Percentiles rank a stretch among this genome's conserved stretches.
These are phyloP conservation scores for Drosophila biarmipes DNA, from an alignment of 1,140 invertebrate genomes.

Conservation along the genomic window DNA sequence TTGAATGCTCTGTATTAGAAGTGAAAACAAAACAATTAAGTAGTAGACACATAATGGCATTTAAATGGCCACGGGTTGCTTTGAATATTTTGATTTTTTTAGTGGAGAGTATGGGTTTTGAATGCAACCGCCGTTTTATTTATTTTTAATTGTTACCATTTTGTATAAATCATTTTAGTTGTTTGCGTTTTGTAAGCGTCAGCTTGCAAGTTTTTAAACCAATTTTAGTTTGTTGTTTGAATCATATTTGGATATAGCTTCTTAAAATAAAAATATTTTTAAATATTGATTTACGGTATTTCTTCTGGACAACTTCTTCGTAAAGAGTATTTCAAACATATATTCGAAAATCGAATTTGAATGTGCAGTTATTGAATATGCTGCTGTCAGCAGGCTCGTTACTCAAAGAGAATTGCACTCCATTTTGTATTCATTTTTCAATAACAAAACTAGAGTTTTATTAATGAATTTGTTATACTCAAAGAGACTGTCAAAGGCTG, in stretches of 20 bases:
- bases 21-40: slow-evolving; percentile 24
- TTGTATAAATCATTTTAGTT: no score
- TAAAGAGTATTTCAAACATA: slow-evolving; percentile 7
- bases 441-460: slow-evolving; percentile 21
- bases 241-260: no score
- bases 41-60: slow-evolving; percentile 5
- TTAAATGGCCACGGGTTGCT: slow-evolving; percentile 15
- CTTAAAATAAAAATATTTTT: no score
- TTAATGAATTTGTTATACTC: slow-evolving; percentile 40
- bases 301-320: neutral
- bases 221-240: no score
- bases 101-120: no score
- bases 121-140: no score
- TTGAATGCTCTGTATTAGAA: slow-evolving; percentile 20
- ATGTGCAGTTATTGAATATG: slow-evolving; percentile 15
- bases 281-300: no score
- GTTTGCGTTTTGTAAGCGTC: no score
- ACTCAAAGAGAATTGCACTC: slow-evolving; percentile 27
- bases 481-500: slow-evolving; percentile 33
- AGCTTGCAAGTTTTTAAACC: no score
- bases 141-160: no score
- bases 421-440: slow-evolving; percentile 24
- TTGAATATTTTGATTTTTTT: slow-evolving; percentile 1
- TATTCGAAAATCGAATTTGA: neutral
- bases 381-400: slow-evolving; percentile 45